phyloP scores from a whole-genome alignment of 1,140 invertebrate genomes.

The Drosophila pandora region DNA sequence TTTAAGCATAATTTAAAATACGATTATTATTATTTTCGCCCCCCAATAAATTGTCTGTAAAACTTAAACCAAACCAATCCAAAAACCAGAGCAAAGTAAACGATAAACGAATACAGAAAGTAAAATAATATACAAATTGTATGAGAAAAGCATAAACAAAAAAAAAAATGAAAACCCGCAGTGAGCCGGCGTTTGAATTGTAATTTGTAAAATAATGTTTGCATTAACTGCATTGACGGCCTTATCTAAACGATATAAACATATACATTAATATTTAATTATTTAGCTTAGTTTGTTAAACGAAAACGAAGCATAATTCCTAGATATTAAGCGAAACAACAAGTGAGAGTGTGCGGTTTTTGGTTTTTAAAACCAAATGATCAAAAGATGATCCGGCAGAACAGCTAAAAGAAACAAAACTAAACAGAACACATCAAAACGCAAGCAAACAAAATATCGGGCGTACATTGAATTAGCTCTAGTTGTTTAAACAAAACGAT shows the following conservation, averaged over 20 bases:
- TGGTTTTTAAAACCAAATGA: slow-evolving; percentile 67
- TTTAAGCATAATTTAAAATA: slow-evolving; percentile 48
- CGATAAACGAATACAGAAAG: slow-evolving; percentile 21
- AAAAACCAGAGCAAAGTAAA: slow-evolving; percentile 54
- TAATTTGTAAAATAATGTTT: slow-evolving; percentile 72
- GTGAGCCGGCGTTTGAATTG: slow-evolving; percentile 61
- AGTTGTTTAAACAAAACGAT: slow-evolving; percentile 65
- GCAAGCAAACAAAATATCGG: slow-evolving; percentile 37
- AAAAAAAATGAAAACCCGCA: slow-evolving; percentile 33
- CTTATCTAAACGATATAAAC: slow-evolving; percentile 80
- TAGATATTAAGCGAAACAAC: slow-evolving; percentile 51
- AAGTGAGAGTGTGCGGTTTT: not conserved
- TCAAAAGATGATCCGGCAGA: slow-evolving; percentile 20
- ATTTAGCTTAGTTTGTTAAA: slow-evolving; percentile 78
- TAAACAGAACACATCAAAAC: slow-evolving; percentile 22
- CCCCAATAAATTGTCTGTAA: slow-evolving; percentile 59
- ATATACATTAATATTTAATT: slow-evolving; percentile 67
- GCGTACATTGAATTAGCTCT: slow-evolving; percentile 68
- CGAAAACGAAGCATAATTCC: slow-evolving; percentile 66
- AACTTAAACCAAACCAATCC: slow-evolving; percentile 80
- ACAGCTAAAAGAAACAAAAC: slow-evolving; percentile 12
- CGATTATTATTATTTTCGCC: slow-evolving; percentile 35
- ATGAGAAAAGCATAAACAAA: slow-evolving; percentile 11
- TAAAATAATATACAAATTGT: slow-evolving; percentile 7
- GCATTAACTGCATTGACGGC: slow-evolving; percentile 78